Base-by-base conservation (phyloP, 2,888 invertebrate species). In the Agonopterix subpropinquella region DNA sequence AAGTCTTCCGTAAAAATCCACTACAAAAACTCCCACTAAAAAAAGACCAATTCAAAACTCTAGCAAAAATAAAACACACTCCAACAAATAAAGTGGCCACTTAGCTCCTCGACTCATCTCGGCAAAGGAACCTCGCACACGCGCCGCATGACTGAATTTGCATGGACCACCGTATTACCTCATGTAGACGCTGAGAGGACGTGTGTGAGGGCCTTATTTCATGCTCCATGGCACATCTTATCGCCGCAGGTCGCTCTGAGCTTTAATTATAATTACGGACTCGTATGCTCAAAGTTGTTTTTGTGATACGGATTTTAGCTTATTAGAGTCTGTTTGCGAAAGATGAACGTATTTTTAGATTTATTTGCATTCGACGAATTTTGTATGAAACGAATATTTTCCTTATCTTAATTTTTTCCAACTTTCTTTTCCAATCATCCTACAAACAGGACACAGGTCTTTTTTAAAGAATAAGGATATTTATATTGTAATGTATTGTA, bases 221-320 rank as follows among this genome's bases (percentile, higher is more conserved):
- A 85, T 80, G 87, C 84, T 85, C 72, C 76, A 62, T 62, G 67
- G 75, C 75, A 83, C 85, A 81, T 85, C 86, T 85, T 87, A 84
- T 83, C 76, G 87, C 87, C 86, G 67, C 74, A 78, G 87, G 87
- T 78, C 77, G 70, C 57, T 58, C 53, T 67, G 70, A 68, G 73
- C 67, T 73, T 73, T 78, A 77, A 84, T 86, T 82, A 84, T 83
- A 84, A 87, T 87, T 81, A 83, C 83, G 83, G 39, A 11, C 49
- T 43, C 28, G 35, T 44, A 18, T 18, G 43, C 43, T 49, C 39
- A 46, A 42, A 47, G 70, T 70, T 64, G 69, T 75, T 74, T 72
- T 74, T 68, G 72, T 70, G 64, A 57, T 59, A 57, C 65, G 59
- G 52, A 59, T 65, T 67, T 67, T 60, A 49, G 64, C 50, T 53